Evolutionary conservation across 2,113 vertebrate genomes (phyloP).

Genomic region (Ornithorhynchus anatinus): DNA sequence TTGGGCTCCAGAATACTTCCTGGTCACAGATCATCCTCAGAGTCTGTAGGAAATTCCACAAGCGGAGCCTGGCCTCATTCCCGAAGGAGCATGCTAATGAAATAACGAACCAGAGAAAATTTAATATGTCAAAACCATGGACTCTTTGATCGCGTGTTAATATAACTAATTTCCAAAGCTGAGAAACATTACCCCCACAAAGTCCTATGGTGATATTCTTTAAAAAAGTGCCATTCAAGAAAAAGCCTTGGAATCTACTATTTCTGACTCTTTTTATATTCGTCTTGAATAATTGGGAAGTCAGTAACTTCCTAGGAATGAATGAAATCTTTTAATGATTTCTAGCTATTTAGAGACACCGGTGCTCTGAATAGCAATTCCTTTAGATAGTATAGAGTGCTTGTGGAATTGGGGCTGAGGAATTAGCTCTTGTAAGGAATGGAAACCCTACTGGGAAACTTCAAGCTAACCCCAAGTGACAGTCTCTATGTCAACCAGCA

Average conservation of each 20-base stretch:
- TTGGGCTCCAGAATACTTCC: no score
- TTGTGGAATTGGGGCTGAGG: not conserved
- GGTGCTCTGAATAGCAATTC: not conserved
- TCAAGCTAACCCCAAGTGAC: not conserved
- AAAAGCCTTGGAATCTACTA: not conserved
- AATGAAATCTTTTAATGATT: constrained; percentile 23
- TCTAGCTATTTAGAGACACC: not conserved
- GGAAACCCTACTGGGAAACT: not conserved
- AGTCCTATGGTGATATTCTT: not conserved
- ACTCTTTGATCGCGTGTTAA: no score
- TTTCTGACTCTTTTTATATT: not conserved
- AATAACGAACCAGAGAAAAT: not conserved
- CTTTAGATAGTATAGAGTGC: not conserved
- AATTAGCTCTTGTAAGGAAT: not conserved
- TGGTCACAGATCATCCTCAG: no score
- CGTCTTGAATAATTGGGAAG: not conserved
- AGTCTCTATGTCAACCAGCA: not conserved
- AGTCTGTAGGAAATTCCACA: no score
- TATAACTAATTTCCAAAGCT: no score
- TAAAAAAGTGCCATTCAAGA: not conserved
- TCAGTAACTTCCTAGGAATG: not conserved
- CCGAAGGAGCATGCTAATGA: no score
- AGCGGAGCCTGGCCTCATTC: no score
- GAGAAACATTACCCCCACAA: no score
- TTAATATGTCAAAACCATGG: not conserved